Evolutionary conservation across 1,140 invertebrate species (phyloP).

Genomic region (Caenorhabditis inopinata): DNA sequence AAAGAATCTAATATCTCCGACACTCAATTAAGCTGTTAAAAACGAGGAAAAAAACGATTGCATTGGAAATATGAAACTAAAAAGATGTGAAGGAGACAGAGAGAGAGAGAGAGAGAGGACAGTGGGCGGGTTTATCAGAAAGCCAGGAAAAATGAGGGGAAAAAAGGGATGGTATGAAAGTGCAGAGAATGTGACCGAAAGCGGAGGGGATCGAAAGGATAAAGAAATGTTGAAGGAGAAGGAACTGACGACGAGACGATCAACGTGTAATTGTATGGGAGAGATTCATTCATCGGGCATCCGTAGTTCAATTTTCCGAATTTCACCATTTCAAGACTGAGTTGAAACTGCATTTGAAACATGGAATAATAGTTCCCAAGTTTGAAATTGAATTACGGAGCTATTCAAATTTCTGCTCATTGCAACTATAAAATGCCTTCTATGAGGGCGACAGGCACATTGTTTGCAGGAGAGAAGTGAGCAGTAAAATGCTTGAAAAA

Average conservation of each 20-base stretch:
- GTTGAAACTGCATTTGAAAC: conserved; percentile 26
- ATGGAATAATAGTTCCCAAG: no score
- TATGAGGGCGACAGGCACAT: no score
- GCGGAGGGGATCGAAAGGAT: not conserved
- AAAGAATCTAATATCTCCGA: not conserved
- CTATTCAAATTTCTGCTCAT: no score
- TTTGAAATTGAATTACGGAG: no score
- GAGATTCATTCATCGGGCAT: no score
- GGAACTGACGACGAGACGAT: not conserved
- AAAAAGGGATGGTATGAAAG: conserved; percentile 14
- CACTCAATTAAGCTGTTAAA: not conserved
- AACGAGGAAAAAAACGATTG: not conserved
- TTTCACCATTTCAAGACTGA: not conserved
- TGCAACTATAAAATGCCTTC: no score
- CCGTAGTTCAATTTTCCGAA: not conserved
- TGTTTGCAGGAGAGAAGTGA: no score
- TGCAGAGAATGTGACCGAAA: conserved; percentile 13
- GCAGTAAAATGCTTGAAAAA: no score
- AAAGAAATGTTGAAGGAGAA: not conserved
- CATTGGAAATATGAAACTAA: conserved; percentile 11
- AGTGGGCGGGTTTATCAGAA: conserved; percentile 9
- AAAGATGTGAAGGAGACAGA: not conserved
- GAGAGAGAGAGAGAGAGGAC: not conserved
- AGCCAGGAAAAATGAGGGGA: conserved; percentile 5
- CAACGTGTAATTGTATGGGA: conserved; percentile 2